A percentile compares a stretch with the other conserved stretches of the same genome.
These are phyloP conservation scores for Cyclura pinguis DNA, from an alignment of 2,797 vertebrate species.

Conservation along the genomic window DNA sequence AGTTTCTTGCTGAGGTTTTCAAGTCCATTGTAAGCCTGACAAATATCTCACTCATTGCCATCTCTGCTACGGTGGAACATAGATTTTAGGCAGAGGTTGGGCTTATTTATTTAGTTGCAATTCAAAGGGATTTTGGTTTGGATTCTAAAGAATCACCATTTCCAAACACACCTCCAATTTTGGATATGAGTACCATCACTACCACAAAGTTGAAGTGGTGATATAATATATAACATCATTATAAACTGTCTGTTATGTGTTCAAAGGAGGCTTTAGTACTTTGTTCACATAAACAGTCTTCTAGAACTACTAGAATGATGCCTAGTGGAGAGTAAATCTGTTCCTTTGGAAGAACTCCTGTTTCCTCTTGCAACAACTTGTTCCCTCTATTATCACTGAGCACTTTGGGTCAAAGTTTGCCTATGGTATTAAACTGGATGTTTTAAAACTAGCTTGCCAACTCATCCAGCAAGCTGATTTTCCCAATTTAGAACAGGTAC, in stretches of 20 bases:
- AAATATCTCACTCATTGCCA: too few species aligned
- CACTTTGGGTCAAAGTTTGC: background rate
- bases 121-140: background rate
- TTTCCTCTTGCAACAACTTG: background rate
- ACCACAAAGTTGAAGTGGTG: background rate
- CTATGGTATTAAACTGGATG: background rate
- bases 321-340: background rate
- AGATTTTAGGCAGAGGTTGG: background rate
- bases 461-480: background rate
- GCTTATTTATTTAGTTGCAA: background rate
- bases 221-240: background rate
- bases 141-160: background rate
- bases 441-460: background rate
- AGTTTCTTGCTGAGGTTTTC: too few species aligned
- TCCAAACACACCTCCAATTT: background rate
- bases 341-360: background rate
- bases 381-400: background rate
- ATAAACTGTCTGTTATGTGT: background rate
- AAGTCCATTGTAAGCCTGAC: too few species aligned
- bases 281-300: background rate
- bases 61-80: too few species aligned
- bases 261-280: background rate
- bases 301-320: background rate
- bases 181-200: background rate
- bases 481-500: background rate